phyloP scores from a whole-genome alignment of 2,888 invertebrate species.

The Drosophila fungiperda region DNA sequence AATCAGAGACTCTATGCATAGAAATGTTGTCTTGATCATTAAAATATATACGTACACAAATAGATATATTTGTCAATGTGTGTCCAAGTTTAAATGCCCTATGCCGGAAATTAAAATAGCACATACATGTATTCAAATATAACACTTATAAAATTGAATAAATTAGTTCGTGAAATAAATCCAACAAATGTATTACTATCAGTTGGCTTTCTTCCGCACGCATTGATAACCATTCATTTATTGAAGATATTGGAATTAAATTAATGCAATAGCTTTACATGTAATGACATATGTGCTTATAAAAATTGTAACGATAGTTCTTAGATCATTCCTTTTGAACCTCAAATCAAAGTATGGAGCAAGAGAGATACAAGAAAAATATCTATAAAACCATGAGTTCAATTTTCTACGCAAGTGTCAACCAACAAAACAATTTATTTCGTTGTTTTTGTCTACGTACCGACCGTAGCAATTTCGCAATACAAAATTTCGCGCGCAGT shows the following conservation, averaged over 20 bases:
- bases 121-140: slow-evolving; percentile 45
- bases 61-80: slow-evolving; percentile 10
- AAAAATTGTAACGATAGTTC: neutral
- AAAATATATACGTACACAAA: slow-evolving; percentile 11
- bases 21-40: slow-evolving; percentile 14
- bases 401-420: neutral
- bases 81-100: slow-evolving; percentile 16
- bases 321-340: neutral
- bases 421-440: neutral
- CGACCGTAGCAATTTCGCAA: neutral
- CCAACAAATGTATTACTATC: slow-evolving; percentile 27
- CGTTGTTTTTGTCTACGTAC: neutral
- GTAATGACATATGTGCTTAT: neutral
- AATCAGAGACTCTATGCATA: slow-evolving; percentile 6
- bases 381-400: neutral
- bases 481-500: neutral
- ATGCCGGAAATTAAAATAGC: slow-evolving; percentile 12
- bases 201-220: neutral
- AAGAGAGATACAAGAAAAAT: neutral
- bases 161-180: slow-evolving; percentile 58
- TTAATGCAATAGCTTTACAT: neutral
- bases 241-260: neutral
- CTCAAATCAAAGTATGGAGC: neutral
- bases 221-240: slow-evolving; percentile 5
- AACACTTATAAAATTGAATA: slow-evolving; percentile 53